phyloP scores from a whole-genome alignment of 2,888 invertebrate species.

The Drosophila demipolita region DNA sequence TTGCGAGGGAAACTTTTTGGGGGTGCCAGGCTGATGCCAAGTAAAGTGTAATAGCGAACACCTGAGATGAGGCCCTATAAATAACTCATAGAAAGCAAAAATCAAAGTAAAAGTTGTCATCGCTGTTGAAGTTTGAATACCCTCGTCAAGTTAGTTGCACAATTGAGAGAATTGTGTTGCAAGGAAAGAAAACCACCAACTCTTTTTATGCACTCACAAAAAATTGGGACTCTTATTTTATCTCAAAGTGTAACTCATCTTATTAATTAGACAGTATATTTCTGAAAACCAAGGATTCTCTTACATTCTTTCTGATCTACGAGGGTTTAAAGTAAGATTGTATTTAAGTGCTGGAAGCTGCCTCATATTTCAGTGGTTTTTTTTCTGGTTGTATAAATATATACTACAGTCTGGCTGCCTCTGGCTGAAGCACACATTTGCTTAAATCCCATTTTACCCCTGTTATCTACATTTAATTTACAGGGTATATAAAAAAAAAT shows the following conservation, averaged over 20 bases:
- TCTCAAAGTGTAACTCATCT: background rate
- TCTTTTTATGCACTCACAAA: background rate
- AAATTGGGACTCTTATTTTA: no score
- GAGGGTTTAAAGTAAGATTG: background rate
- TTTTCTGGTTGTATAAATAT: background rate
- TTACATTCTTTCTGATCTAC: no score
- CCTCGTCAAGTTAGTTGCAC: background rate
- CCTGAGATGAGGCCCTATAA: background rate
- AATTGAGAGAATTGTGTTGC: background rate
- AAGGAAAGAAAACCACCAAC: background rate
- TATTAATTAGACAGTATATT: background rate
- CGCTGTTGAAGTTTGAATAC: background rate
- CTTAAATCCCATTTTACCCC: slow-evolving; percentile 1
- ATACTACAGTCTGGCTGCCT: background rate
- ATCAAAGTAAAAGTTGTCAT: background rate
- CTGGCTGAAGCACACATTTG: background rate
- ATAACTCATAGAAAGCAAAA: slow-evolving; percentile 3
- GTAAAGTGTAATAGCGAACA: background rate
- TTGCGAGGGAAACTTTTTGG: background rate
- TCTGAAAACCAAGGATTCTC: background rate
- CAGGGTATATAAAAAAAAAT: slow-evolving; percentile 14
- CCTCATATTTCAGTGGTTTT: background rate
- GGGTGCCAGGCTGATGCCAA: background rate
- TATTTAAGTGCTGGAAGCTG: background rate
- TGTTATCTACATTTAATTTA: background rate